Conservation (phyloP, 1,140 invertebrate species). For the Drosophila nigromelanica region DNA sequence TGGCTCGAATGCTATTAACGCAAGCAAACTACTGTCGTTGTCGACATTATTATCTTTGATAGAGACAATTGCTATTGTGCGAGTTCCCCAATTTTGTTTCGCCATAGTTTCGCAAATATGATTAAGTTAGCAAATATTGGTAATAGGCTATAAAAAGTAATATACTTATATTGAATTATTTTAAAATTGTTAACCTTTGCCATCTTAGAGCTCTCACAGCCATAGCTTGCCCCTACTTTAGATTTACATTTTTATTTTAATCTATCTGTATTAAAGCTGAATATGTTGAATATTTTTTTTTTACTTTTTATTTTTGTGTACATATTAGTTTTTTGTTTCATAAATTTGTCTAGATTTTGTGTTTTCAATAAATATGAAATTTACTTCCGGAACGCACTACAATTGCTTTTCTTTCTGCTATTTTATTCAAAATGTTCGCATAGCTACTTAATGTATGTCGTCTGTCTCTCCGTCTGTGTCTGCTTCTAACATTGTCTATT, state of each 20-base stretch:
- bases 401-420: background rate
- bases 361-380: background rate
- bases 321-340: background rate
- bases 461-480: conserved; percentile 3
- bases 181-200: too few species aligned
- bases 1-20: conserved; percentile 68
- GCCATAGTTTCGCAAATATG: background rate
- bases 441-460: conserved; percentile 1
- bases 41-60: conserved; percentile 28
- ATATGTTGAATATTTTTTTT: too few species aligned
- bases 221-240: too few species aligned
- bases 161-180: too few species aligned
- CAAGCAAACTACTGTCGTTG: conserved; percentile 63
- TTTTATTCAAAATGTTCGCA: background rate
- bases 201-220: too few species aligned
- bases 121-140: too few species aligned
- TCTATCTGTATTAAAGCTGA: too few species aligned
- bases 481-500: conserved; percentile 60
- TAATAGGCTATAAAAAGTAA: background rate
- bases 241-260: too few species aligned
- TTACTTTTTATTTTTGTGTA: background rate
- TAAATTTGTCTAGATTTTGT: background rate
- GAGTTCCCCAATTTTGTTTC: conserved; percentile 11
- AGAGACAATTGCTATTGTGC: conserved; percentile 4
- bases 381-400: conserved; percentile 6